Evolutionary conservation across 2,113 vertebrate species (phyloP).

Genomic region (Sebastes schlegelii): DNA sequence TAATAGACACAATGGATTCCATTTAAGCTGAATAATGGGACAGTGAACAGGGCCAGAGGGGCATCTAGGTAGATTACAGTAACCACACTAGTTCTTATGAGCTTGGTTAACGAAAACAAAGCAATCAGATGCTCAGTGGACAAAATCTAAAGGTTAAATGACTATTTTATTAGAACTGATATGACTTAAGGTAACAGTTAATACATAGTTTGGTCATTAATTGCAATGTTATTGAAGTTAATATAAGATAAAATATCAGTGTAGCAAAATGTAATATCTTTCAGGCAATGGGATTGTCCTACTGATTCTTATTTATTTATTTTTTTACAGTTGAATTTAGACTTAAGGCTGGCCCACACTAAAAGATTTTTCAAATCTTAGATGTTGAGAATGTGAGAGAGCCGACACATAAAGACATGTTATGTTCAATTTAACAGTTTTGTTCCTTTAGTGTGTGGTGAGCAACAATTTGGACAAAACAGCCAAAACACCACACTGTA

Average conservation of each 20-base stretch:
- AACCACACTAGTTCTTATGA: conserved; percentile 6
- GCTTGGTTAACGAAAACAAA: neutral
- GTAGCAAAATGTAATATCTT: neutral
- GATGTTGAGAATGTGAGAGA: no score
- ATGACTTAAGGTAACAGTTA: neutral
- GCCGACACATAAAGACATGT: no score
- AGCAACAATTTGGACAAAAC: no score
- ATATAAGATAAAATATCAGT: neutral
- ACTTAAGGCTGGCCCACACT: no score
- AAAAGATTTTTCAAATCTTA: no score
- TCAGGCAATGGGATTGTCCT: neutral
- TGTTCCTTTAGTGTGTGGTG: no score
- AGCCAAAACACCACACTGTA: no score
- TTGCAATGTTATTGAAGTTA: neutral
- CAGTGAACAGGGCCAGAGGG: neutral
- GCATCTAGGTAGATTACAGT: conserved; percentile 16
- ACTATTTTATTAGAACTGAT: neutral
- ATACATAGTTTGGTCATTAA: neutral
- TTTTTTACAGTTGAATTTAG: neutral
- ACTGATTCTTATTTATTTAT: neutral
- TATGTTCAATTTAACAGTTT: no score
- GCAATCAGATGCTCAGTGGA: neutral
- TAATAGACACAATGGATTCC: neutral
- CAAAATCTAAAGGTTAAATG: neutral
- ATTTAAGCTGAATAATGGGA: conserved; percentile 8